Evolutionary conservation across 1,140 invertebrate genomes (phyloP).

Genomic region (Phocides pigmalion): DNA sequence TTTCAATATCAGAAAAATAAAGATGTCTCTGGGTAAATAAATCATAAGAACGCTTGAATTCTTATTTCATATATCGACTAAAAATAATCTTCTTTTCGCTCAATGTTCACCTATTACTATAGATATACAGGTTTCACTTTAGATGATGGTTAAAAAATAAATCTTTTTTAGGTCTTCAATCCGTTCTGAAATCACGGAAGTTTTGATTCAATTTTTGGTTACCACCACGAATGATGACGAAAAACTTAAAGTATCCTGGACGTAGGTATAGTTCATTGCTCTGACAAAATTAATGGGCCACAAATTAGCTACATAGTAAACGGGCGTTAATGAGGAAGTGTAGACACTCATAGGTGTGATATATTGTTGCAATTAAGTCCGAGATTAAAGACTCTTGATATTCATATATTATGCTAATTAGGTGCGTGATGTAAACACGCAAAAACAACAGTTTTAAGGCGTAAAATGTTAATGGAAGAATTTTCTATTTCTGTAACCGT

Average conservation of each 20-base stretch:
- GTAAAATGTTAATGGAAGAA: constrained; percentile 17
- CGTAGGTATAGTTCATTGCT: constrained; percentile 6
- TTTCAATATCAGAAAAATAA: no score
- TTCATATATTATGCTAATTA: constrained; percentile 33
- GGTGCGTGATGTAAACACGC: constrained; percentile 22
- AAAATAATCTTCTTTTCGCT: no score
- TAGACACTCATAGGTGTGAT: constrained; percentile 26
- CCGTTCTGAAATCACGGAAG: no score
- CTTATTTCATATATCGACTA: no score
- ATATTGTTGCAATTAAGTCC: constrained; percentile 32
- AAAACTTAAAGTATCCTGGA: not conserved
- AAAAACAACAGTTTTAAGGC: constrained; percentile 21
- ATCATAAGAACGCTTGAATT: no score
- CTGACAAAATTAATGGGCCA: constrained; percentile 24
- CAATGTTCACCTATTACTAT: no score
- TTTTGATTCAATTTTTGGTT: no score
- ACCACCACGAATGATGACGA: not conserved
- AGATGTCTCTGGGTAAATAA: no score
- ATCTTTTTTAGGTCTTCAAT: no score
- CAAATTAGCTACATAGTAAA: constrained; percentile 24
- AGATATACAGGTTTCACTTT: no score
- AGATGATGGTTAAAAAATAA: no score
- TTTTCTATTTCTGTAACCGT: constrained; percentile 8
- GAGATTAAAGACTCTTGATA: constrained; percentile 23
- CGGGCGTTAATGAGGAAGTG: constrained; percentile 29